These are phyloP conservation scores for Prolemur simus DNA, from an alignment of 2,113 vertebrate genomes.

Conservation along the genomic window DNA sequence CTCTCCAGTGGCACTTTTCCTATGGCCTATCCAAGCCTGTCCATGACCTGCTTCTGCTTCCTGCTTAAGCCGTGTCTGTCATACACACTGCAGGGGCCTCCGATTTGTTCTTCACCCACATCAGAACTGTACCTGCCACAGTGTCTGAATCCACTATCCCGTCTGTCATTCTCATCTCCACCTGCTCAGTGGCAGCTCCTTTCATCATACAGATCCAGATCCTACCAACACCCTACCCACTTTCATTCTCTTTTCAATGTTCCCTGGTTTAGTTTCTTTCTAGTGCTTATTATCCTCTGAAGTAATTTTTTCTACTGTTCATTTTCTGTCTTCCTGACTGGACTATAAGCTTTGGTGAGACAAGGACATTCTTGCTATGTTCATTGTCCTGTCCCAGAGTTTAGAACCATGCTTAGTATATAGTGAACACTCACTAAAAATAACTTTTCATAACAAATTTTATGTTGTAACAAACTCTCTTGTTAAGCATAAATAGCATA, in stretches of 20 bases:
- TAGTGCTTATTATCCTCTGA: fast-evolving
- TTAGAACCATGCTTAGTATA: not conserved
- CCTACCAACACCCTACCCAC: not conserved
- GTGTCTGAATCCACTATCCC: fast-evolving
- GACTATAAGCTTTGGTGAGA: not conserved
- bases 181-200: no score
- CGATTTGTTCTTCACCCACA: not conserved
- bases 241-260: not conserved
- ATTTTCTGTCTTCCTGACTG: not conserved
- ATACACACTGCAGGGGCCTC: fast-evolving
- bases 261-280: not conserved
- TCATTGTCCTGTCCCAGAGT: not conserved
- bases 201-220: not conserved
- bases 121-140: fast-evolving
- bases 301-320: not conserved
- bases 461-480: not conserved
- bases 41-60: fast-evolving
- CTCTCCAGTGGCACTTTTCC: fast-evolving
- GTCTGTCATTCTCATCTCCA: fast-evolving
- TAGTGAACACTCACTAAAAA: not conserved
- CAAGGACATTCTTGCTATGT: fast-evolving
- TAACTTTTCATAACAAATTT: not conserved
- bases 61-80: fast-evolving
- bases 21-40: fast-evolving
- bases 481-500: not conserved